Evolutionary conservation across 2,113 vertebrate genomes (phyloP), one percentile per base, ranked within the genome.

Genomic region (Lontra canadensis): DNA sequence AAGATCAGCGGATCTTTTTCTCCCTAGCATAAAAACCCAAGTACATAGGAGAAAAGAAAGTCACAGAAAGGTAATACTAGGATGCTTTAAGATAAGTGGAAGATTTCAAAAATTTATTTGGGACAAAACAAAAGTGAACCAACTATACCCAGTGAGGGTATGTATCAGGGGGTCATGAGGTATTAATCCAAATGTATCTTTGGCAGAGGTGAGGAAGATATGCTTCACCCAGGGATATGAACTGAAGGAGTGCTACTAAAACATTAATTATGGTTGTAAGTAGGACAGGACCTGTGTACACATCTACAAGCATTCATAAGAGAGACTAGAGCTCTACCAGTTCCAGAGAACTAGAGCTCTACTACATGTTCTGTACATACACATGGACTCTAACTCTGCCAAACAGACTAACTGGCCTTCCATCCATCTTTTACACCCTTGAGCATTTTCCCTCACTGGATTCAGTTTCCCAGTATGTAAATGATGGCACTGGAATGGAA

Each of bases 21-120:
- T 69, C 9, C 84, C 69, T 92, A 81, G 18, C 71, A 92, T 44
- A 74, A 93, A 78, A 82, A 8, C 42, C 13, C 61, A 76, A 86
- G 29, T 52, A 6, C 47, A 25, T 63, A 81, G 25, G 4, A 31
- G n/a, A 71, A 18, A 81, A 81, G 25, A 69, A 65, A 90, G 36
- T 85, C 63, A 36, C 17, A 55, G 36, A 94, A 94, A 67, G 26
- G 18, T 44, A 83, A 83, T 2, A 49, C 74, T 84, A 65, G 21
- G 21, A 73, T 85, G 57, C 42, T 85, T 89, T 92, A 92, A 92
- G 39, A 36, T 94, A 88, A 67, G 0, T 65, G 34, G 20, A 86
- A 94, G 39, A 69, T 42, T 89, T 89, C 20, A 61, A 34, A 95
- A 95, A 84, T 81, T 93, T 89, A 49, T 49, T 69, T 39, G 23